Conservation (phyloP, 2,797 vertebrate species). For the Trematomus bernacchii region DNA sequence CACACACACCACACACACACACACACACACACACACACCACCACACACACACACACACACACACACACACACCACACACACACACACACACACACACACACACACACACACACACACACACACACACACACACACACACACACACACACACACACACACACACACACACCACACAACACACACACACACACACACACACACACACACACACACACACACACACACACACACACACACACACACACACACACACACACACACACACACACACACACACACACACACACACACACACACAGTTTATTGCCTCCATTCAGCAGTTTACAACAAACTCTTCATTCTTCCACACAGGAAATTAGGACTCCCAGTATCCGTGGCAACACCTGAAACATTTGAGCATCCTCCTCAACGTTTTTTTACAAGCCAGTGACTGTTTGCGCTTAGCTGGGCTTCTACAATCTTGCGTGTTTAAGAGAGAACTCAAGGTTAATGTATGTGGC, state of each 20-base stretch:
- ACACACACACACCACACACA: too few relatives aligned
- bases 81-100: too few relatives aligned
- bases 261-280: background rate
- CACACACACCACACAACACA: background rate
- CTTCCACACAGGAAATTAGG: conserved; percentile 76
- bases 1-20: background rate
- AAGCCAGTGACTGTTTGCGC: background rate
- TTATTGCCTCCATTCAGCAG: conserved; percentile 12
- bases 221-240: too few relatives aligned
- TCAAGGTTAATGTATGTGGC: conserved; percentile 36
- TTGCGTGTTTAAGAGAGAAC: conserved; percentile 32
- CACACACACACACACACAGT: background rate
- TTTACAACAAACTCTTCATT: conserved; percentile 86
- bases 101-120: too few relatives aligned
- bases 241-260: too few relatives aligned
- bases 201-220: too few relatives aligned
- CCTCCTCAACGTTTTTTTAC: conserved; percentile 56
- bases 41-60: too few relatives aligned
- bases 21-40: too few relatives aligned
- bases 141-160: conserved; percentile 8
- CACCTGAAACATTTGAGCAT: conserved; percentile 79
- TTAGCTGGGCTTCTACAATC: background rate
- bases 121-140: conserved; percentile 1
- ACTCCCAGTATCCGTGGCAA: conserved; percentile 76
- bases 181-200: too few relatives aligned